phyloP scores from a whole-genome alignment of 1,140 invertebrate species.

The Drosophila asahinai region DNA sequence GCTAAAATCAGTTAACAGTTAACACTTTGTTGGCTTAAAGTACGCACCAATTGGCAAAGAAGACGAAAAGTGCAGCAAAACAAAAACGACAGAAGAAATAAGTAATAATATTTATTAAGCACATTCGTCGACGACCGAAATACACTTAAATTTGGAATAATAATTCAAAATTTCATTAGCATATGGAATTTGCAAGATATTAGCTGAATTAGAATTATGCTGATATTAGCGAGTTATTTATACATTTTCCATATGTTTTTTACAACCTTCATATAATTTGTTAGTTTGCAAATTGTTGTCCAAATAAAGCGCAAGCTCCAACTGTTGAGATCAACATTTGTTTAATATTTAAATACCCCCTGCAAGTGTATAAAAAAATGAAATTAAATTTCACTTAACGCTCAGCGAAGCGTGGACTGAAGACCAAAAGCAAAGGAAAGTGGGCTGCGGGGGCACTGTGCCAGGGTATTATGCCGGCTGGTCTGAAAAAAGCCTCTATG shows the following conservation, averaged over 20 bases:
- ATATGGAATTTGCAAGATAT: neutral
- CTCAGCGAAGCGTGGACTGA: slow-evolving; percentile 49
- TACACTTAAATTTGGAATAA: slow-evolving; percentile 7
- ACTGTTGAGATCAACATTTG: neutral
- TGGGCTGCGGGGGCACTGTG: slow-evolving; percentile 48
- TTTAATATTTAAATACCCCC: neutral
- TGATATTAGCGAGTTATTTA: neutral
- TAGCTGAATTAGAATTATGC: too few relatives aligned
- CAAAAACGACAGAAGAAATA: neutral
- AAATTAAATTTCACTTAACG: slow-evolving; percentile 73
- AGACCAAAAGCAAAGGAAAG: slow-evolving; percentile 40
- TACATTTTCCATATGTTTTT: neutral
- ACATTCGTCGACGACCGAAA: neutral
- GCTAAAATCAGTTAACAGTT: slow-evolving; percentile 62
- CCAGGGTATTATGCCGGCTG: slow-evolving; percentile 35
- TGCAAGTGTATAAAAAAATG: slow-evolving; percentile 37
- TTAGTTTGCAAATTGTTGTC: neutral
- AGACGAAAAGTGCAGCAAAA: slow-evolving; percentile 49
- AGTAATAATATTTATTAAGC: slow-evolving; percentile 1
- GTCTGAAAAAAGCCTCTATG: slow-evolving; percentile 16
- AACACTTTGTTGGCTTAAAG: slow-evolving; percentile 37
- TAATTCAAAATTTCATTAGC: neutral
- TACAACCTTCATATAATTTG: too few relatives aligned
- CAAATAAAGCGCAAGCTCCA: neutral
- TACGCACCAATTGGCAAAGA: slow-evolving; percentile 73